These are phyloP conservation scores for Operophtera brumata DNA, from an alignment of 2,888 invertebrate species.

Conservation along the genomic window DNA sequence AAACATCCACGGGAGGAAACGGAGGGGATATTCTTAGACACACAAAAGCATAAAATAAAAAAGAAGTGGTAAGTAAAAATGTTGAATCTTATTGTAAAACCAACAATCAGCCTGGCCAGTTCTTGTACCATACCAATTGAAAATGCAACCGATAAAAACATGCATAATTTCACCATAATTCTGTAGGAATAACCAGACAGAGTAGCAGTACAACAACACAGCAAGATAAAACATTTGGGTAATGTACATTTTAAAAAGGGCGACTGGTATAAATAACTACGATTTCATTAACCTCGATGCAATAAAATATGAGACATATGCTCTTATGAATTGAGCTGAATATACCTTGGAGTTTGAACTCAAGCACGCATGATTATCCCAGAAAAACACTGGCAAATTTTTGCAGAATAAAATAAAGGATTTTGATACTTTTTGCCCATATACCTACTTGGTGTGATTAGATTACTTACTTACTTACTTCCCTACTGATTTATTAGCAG, in stretches of 20 bases:
- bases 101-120: too few species aligned
- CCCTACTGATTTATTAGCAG: too few species aligned
- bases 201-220: not conserved
- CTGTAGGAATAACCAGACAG: not conserved
- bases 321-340: conserved; percentile 44
- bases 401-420: not conserved
- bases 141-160: not conserved
- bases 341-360: conserved; percentile 48
- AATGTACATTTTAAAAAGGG: not conserved
- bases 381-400: not conserved
- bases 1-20: too few species aligned
- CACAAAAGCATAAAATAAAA: too few species aligned
- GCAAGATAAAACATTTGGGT: too few species aligned
- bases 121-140: not conserved
- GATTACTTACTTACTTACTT: too few species aligned
- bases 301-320: conserved; percentile 33
- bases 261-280: conserved; percentile 36
- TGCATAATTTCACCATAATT: not conserved
- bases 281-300: conserved; percentile 47
- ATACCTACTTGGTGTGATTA: too few species aligned
- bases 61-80: too few species aligned
- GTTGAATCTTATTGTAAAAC: too few species aligned
- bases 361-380: conserved; percentile 16
- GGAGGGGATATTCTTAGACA: too few species aligned
- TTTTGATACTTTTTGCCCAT: not conserved